Conservation (phyloP, 2,113 vertebrate genomes). For the Cyanoliseus patagonus region DNA sequence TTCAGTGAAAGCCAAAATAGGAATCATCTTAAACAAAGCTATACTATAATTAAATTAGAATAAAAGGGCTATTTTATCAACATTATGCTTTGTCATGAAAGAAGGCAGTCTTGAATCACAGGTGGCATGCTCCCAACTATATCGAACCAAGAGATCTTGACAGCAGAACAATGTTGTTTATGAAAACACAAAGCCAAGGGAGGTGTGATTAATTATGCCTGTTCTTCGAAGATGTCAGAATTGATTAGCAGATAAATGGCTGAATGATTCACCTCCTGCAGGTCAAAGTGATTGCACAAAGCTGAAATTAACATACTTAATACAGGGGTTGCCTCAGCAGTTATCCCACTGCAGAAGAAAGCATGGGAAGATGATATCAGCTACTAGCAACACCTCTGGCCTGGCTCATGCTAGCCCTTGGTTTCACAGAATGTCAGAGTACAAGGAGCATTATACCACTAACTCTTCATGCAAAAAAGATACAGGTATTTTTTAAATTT, state of each 20-base stretch:
- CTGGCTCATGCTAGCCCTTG: not conserved
- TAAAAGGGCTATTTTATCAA: slow-evolving; percentile 49
- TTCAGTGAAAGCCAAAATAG: not conserved
- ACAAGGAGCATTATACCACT: not conserved
- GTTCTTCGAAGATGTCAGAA: slow-evolving; percentile 68
- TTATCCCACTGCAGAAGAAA: slow-evolving; percentile 35
- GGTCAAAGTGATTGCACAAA: slow-evolving; percentile 67
- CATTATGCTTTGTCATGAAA: slow-evolving; percentile 8
- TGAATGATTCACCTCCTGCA: slow-evolving; percentile 70
- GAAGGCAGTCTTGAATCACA: slow-evolving; percentile 31
- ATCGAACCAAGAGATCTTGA: slow-evolving; percentile 34
- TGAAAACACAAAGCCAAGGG: slow-evolving; percentile 67
- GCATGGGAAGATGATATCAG: not conserved
- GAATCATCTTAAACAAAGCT: slow-evolving; percentile 25
- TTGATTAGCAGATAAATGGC: slow-evolving; percentile 69
- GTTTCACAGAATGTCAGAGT: not conserved
- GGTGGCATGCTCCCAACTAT: slow-evolving; percentile 25
- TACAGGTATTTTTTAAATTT: not conserved
- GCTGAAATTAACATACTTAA: slow-evolving; percentile 56
- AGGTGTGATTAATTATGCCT: slow-evolving; percentile 70
- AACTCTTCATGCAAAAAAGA: not conserved
- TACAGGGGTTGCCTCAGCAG: slow-evolving; percentile 48
- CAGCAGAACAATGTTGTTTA: slow-evolving; percentile 66
- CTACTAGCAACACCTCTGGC: not conserved
- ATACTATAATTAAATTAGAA: slow-evolving; percentile 44